phyloP scores from a whole-genome alignment of 2,888 invertebrate genomes.

The Parelbella ahira region DNA sequence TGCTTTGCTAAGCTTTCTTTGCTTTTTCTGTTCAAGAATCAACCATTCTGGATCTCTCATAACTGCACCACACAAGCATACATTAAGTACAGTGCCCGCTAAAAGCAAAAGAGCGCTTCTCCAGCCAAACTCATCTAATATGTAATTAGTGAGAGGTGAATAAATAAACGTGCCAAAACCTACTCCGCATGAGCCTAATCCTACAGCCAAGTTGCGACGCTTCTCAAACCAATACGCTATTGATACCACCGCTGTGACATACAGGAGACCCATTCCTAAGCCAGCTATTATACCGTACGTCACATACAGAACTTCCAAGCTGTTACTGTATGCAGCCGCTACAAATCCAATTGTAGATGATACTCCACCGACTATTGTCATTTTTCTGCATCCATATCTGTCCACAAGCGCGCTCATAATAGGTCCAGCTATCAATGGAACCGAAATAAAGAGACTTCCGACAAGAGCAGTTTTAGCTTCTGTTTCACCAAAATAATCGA shows the following conservation, averaged over 20 bases:
- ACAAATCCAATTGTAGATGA: conserved; percentile 88
- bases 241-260: conserved; percentile 94
- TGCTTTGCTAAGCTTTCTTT: conserved; percentile 69
- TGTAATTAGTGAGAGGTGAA: conserved; percentile 89
- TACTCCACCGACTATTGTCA: conserved; percentile 87
- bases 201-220: conserved; percentile 91
- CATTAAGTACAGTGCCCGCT: conserved; percentile 91
- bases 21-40: conserved; percentile 83
- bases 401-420: conserved; percentile 92
- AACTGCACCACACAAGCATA: conserved; percentile 91
- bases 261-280: conserved; percentile 90
- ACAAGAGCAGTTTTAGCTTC: conserved; percentile 93
- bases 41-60: conserved; percentile 95
- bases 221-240: conserved; percentile 97
- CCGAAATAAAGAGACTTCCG: conserved; percentile 93
- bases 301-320: conserved; percentile 87
- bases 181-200: conserved; percentile 93
- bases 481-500: conserved; percentile 87
- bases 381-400: conserved; percentile 88
- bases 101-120: conserved; percentile 88
- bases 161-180: conserved; percentile 94
- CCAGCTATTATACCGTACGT: conserved; percentile 93
- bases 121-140: conserved; percentile 89
- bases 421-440: conserved; percentile 92
- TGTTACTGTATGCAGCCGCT: conserved; percentile 85